Conservation (phyloP, 2,113 vertebrate genomes). For the Polyodon spathula region DNA sequence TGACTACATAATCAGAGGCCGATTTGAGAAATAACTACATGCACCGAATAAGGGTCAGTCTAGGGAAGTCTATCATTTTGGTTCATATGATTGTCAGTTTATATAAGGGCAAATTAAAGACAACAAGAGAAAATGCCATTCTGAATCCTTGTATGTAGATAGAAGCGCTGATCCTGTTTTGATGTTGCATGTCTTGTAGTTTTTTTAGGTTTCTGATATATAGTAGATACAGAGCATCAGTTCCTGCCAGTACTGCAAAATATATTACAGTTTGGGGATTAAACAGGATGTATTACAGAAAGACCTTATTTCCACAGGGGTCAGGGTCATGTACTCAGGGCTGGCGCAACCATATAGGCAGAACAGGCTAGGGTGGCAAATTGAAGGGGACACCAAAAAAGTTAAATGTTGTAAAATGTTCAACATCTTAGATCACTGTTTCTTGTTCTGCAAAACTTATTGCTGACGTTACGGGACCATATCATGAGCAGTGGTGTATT, state of each 20-base stretch:
- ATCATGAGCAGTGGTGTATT: too few species aligned
- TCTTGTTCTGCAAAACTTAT: too few species aligned
- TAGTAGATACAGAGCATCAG: neutral
- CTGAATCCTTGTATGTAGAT: too few species aligned
- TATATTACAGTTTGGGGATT: neutral
- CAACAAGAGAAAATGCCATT: too few species aligned
- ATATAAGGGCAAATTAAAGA: too few species aligned
- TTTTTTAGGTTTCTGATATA: neutral
- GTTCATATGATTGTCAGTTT: neutral
- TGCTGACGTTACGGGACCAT: too few species aligned
- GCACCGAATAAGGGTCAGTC: neutral
- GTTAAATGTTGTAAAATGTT: neutral
- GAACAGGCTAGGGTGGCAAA: neutral
- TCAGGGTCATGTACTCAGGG: too few species aligned
- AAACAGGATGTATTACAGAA: constrained; percentile 5
- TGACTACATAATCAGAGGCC: neutral
- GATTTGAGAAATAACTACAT: neutral
- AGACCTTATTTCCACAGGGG: neutral
- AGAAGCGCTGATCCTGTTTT: too few species aligned
- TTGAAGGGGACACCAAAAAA: neutral
- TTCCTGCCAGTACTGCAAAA: neutral
- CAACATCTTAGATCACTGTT: too few species aligned
- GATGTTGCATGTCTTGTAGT: neutral
- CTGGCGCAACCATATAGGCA: neutral
- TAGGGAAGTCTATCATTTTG: neutral